Evolutionary conservation across 1,140 invertebrate species (phyloP).

Genomic region (Zaprionus nigranus): DNA sequence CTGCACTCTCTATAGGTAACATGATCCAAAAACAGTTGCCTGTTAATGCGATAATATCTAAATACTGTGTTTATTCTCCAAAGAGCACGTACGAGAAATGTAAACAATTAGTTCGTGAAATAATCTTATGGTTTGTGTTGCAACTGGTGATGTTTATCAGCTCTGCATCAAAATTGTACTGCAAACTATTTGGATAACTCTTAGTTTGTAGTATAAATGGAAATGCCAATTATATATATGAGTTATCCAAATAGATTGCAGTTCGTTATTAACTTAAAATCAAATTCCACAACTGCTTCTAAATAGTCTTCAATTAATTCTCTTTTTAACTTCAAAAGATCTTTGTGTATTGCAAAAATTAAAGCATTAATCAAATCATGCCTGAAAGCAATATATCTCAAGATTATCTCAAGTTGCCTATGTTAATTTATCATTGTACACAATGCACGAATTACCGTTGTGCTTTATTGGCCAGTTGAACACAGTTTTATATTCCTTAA

Average conservation of each 20-base stretch:
- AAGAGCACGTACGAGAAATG: neutral
- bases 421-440: neutral
- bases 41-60: constrained; percentile 1
- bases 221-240: too few relatives aligned
- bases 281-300: too few relatives aligned
- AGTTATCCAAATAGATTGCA: too few relatives aligned
- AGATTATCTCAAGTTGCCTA: neutral
- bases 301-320: too few relatives aligned
- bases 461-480: neutral
- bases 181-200: neutral
- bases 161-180: neutral
- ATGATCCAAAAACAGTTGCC: constrained; percentile 4
- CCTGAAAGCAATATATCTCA: neutral
- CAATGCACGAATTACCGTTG: neutral
- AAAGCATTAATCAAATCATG: neutral
- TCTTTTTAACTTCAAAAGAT: too few relatives aligned
- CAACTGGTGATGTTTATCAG: too few relatives aligned
- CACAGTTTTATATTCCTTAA: neutral
- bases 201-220: too few relatives aligned
- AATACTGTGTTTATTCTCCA: neutral
- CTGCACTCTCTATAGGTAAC: neutral
- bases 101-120: neutral
- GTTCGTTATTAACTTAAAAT: too few relatives aligned
- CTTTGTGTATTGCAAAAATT: neutral
- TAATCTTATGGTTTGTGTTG: neutral